A percentile compares a stretch with the other conserved stretches of the same genome.
These are phyloP conservation scores for Rhyacophila evoluta DNA, from an alignment of 2,888 invertebrate genomes.

Conservation along the genomic window DNA sequence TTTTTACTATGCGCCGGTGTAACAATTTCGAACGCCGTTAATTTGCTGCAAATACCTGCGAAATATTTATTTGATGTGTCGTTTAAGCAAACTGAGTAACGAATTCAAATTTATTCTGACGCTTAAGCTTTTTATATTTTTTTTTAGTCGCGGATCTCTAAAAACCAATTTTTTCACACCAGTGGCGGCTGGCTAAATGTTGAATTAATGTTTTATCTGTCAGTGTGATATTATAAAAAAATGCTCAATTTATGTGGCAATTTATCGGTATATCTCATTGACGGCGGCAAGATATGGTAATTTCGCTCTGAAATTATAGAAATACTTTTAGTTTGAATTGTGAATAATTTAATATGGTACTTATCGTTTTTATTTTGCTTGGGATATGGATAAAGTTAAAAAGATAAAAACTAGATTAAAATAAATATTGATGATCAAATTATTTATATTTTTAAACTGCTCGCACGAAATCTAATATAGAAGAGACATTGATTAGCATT, in stretches of 20 bases:
- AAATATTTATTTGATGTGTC: slow-evolving; percentile 22
- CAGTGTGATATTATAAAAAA: not conserved
- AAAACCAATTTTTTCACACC: not conserved
- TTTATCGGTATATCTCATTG: not conserved
- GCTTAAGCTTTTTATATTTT: slow-evolving; percentile 8
- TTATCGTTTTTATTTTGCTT: no score
- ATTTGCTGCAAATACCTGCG: slow-evolving; percentile 9
- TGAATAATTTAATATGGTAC: no score
- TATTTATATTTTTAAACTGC: no score
- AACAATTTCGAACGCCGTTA: not conserved
- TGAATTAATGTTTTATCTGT: slow-evolving; percentile 1
- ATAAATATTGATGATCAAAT: no score
- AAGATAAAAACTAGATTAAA: no score
- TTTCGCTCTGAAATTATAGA: no score
- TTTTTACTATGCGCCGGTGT: not conserved
- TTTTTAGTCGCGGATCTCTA: not conserved
- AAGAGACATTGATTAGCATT: no score
- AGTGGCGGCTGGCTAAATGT: not conserved
- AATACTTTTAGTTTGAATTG: no score
- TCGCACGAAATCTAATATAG: no score
- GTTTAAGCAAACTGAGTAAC: slow-evolving; percentile 9
- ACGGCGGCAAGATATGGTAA: no score
- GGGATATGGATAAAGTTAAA: no score
- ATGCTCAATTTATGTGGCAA: not conserved
- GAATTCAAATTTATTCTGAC: slow-evolving; percentile 10